Base-by-base conservation (phyloP, 2,113 vertebrate genomes). In the Colistium nudipinnis region DNA sequence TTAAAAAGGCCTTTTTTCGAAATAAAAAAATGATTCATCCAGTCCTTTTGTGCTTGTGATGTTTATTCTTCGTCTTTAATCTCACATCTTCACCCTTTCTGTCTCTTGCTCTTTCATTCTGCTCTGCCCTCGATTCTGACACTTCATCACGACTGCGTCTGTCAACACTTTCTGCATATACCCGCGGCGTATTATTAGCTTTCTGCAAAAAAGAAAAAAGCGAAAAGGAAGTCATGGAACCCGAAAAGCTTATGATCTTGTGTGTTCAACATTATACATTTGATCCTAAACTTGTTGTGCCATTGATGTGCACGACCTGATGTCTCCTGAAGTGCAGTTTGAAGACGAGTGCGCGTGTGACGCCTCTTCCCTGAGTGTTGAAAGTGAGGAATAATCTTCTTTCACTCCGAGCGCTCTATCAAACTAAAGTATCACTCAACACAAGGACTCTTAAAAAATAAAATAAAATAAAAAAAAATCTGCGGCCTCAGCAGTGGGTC, bases 401-500 rank as follows among this genome's bases (percentile, higher is more conserved):
- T 39, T 63, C 39, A 74, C 51, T 44, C 22, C 53, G 22, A 43
- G 27, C 22, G 1, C 39, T 66, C 44, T 70, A 43, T 74, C 51
- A 52, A 31, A 20, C 43, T 76, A 36, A 59, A 62, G 22, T 44
- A 65, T 69, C 39, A 49, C 33, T 69, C 59, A 43, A 10, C 30
- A 43, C 49, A 35, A 13, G 19, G 44, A 30, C 38, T 54, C 38
- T 49, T 69, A 41, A 65, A 71, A 60, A 70, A 68, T 77, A 38
- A 48, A 67, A 57, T 63, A 30, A 44, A 62, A 65, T 1, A 22
- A 10, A 69, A 75, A 66, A 83, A 43, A 81, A 67, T 81, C 16
- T 67, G 78, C 76, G 14, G 9, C 64, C 35, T n/a, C 12, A 13
- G 64, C 31, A 39, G 63, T 56, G 20, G 11, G 60, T 63, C 55